Evolutionary conservation across 2,797 vertebrate genomes (phyloP).

Genomic region (Sebastes taczanowskii): DNA sequence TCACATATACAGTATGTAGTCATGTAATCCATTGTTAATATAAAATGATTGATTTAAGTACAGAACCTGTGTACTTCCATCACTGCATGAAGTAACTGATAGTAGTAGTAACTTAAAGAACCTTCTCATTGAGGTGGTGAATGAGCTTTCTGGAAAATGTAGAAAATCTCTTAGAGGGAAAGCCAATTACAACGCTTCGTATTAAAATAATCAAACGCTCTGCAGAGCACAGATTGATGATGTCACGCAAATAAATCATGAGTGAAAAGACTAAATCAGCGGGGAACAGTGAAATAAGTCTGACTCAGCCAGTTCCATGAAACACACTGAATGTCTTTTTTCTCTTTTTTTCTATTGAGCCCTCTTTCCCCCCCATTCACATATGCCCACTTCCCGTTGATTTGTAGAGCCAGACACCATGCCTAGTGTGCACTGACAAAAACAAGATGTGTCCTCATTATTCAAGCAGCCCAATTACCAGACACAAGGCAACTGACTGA

Average conservation of each 20-base stretch:
- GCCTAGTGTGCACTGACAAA: conserved; percentile 22
- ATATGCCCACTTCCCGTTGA: conserved; percentile 31
- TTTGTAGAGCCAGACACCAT: conserved; percentile 30
- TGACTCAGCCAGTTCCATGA: conserved; percentile 34
- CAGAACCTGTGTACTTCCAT: neutral
- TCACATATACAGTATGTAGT: neutral
- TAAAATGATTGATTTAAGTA: neutral
- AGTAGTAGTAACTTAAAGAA: neutral
- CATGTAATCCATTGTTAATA: neutral
- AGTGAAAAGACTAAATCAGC: conserved; percentile 29
- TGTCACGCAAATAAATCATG: conserved; percentile 13
- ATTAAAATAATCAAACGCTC: conserved; percentile 1
- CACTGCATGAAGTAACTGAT: neutral
- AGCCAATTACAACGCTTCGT: neutral
- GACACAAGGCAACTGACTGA: conserved; percentile 41
- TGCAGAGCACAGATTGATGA: conserved; percentile 3
- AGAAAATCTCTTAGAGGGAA: neutral
- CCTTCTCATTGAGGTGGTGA: neutral
- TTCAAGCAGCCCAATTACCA: conserved; percentile 54
- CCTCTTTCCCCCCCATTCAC: neutral
- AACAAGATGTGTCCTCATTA: conserved; percentile 47
- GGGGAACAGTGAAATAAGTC: conserved; percentile 1
- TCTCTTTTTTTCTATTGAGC: neutral
- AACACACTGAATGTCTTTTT: neutral
- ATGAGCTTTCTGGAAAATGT: neutral